Evolutionary conservation across 2,113 vertebrate genomes (phyloP), one percentile per base, ranked within the genome.

Genomic region (Oreotrochilus melanogaster): DNA sequence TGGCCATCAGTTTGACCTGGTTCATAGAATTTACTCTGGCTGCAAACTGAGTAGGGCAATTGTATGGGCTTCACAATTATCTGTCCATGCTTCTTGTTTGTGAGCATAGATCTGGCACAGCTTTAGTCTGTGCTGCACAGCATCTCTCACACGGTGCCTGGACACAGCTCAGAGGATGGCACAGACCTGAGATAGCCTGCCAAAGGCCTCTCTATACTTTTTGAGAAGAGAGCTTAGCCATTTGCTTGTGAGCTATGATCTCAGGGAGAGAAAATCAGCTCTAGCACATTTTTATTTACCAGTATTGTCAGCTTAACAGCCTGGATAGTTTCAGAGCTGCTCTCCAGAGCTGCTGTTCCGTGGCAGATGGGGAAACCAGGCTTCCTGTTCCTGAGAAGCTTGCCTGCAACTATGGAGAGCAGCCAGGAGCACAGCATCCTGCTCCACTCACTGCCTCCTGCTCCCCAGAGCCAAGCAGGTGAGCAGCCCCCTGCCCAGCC

Each of bases 401-500:
- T 81, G 65, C 13, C 35, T 62, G 60, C 19, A 62, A 37, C 48
- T 22, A 5, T 42, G 65, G 47, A 80, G 51, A 11, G 42, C 31
- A 62, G 28, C 24, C 51, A 67, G 31, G 14, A 11, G 19, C 16
- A 8, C 3, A 0, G 1, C n/a, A 18, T 13, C 18, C 61, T 67
- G 31, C 43, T 57, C 14, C 5, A 3, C 25, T 23, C 0, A 0
- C 67, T 84, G 39, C 64, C 28, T 45, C 11, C 39, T 47, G 19
- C 23, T 51, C 35, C n/a, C 42, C 2, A 0, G 18, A 57, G 21
- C 27, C 65, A 45, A n/a, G 54, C 48, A 72, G 51, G 47, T 56
- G 57, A 79, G 18, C 2, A 79, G 18, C 2, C 3, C 2, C 14
- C 33, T 82, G 24, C 30, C 45, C 72, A 81, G 33, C 16, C 51